These are phyloP conservation scores for Galagoides demidoff DNA, from an alignment of 2,797 vertebrate genomes.

Conservation along the genomic window DNA sequence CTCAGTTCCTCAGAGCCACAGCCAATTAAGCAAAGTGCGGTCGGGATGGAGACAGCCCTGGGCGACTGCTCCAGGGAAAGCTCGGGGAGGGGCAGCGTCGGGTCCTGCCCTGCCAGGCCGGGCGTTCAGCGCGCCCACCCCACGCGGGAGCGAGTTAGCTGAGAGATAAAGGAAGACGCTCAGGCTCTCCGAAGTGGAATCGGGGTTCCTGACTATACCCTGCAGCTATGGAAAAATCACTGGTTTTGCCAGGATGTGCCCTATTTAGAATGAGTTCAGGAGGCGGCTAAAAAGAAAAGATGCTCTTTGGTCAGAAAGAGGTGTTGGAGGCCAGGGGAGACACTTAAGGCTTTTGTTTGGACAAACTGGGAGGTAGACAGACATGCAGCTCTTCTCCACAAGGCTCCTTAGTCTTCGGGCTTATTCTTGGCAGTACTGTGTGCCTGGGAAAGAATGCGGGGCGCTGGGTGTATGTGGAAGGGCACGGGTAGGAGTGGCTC, in stretches of 20 bases:
- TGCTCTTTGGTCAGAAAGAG: not conserved
- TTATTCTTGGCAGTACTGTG: not conserved
- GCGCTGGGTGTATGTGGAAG: not conserved
- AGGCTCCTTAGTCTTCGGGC: not conserved
- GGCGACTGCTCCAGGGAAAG: accelerated
- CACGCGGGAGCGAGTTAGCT: accelerated
- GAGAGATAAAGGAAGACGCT: accelerated
- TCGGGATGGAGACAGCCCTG: accelerated
- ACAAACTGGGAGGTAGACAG: not conserved
- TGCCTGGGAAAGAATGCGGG: not conserved
- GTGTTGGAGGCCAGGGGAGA: not conserved
- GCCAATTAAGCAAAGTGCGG: not conserved
- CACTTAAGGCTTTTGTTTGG: not conserved
- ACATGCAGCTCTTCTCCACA: not conserved
- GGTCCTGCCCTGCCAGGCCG: no score
- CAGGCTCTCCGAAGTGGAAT: accelerated
- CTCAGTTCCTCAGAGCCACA: not conserved
- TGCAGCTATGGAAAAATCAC: not conserved
- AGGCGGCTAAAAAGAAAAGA: not conserved
- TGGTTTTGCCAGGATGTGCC: accelerated
- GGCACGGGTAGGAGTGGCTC: not conserved
- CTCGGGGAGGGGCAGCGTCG: not conserved
- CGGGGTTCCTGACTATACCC: not conserved
- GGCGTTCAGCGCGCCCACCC: accelerated
- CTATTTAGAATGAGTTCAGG: not conserved